Percentiles rank a stretch among this genome's conserved stretches.
Evolutionary conservation across 2,113 vertebrate genomes (phyloP).

Genomic region (Phycodurus eques): DNA sequence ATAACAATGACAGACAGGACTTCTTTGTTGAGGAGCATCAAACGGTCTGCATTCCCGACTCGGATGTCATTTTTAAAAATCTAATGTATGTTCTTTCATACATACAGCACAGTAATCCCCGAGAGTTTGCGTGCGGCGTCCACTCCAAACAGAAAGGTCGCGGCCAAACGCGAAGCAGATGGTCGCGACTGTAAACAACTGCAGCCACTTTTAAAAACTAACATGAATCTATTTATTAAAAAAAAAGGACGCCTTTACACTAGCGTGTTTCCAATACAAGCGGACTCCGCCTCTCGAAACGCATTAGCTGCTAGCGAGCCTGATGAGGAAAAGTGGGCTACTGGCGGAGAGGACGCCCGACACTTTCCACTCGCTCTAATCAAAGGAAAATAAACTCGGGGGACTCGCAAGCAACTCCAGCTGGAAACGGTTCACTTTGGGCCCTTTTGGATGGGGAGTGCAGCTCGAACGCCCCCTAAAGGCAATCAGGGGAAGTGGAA

Average conservation of each 20-base stretch:
- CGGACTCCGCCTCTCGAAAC: constrained; percentile 55
- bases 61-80: not conserved
- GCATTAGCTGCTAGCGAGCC: constrained; percentile 31
- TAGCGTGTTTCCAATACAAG: constrained; percentile 42
- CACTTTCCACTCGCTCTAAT: constrained; percentile 55
- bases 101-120: not conserved
- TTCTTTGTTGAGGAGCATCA: not conserved
- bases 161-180: constrained; percentile 28
- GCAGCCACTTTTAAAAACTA: constrained; percentile 3
- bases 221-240: not conserved
- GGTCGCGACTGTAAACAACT: constrained; percentile 48
- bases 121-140: not conserved
- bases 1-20: not conserved
- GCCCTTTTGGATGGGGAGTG: constrained; percentile 7
- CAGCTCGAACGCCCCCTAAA: constrained; percentile 53
- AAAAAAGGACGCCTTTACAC: constrained; percentile 25
- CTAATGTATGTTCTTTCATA: not conserved
- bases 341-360: constrained; percentile 40
- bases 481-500: constrained; percentile 11
- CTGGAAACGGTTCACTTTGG: constrained; percentile 23
- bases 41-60: not conserved
- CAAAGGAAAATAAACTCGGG: constrained; percentile 40
- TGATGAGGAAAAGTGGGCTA: constrained; percentile 45
- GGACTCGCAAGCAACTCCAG: constrained; percentile 30
- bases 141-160: not conserved